Percentiles rank a stretch among this genome's conserved stretches.
Evolutionary conservation across 2,113 vertebrate species (phyloP).

Genomic region (Lepidothrix coronata): DNA sequence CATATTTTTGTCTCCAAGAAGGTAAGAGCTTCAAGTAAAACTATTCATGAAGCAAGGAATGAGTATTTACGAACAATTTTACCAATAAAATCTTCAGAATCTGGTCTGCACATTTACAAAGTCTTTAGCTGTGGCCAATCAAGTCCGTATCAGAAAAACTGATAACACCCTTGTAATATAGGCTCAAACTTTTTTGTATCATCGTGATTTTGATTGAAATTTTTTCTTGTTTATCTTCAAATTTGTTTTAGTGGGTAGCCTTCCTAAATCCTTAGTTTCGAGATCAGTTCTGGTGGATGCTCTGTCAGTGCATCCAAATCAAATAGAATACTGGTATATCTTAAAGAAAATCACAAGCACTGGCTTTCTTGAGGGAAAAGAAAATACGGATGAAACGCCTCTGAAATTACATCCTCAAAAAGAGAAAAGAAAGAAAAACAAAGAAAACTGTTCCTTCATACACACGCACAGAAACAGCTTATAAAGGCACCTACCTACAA

Average conservation of each 20-base stretch:
- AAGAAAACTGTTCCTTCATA: background rate
- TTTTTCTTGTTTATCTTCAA: background rate
- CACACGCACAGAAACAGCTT: background rate
- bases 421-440: background rate
- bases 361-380: too few species aligned
- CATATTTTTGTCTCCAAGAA: background rate
- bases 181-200: background rate
- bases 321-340: background rate
- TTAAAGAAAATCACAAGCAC: background rate
- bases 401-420: background rate
- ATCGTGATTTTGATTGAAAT: fast-evolving
- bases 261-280: background rate
- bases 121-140: background rate
- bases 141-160: background rate
- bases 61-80: background rate
- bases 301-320: background rate
- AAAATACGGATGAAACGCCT: background rate
- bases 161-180: background rate
- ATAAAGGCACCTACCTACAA: conserved; percentile 22
- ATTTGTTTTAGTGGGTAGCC: background rate
- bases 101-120: background rate
- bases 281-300: background rate
- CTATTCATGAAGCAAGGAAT: background rate
- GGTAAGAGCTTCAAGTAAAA: background rate
- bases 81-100: background rate